Evolutionary conservation across 2,888 invertebrate species (phyloP), one percentile per base, ranked within the genome.

Genomic region (Xanthia icteritia): DNA sequence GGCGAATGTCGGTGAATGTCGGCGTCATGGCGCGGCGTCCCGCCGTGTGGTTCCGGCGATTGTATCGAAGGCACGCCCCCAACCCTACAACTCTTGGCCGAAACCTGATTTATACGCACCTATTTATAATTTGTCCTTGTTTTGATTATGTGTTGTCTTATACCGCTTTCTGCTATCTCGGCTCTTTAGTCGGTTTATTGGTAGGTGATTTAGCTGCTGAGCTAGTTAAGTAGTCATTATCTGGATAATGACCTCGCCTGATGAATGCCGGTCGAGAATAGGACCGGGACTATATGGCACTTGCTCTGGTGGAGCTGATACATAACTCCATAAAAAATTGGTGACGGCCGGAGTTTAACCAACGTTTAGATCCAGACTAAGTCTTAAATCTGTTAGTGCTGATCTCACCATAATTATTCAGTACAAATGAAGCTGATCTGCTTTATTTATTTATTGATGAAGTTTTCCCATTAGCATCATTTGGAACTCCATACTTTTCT

Each of bases 1-100:
- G 76, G 86, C 81, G 79, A 76, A 82, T 83, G 86, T 81, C 83
- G 71, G 81, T 80, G 88, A 75, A 74, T 81, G 81, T 80, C 81
- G 86, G 80, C 88, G 87, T 87, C 89, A 85, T 82, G 85, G 82
- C 79, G 89, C 91, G 81, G 81, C 78, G 89, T 92, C 95, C 94
- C 93, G 94, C 89, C 81, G 94, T 87, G 94, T 88, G 91, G 94
- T 95, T 95, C 95, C 95, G 95, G 94, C 88, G 94, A 95, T 95
- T 95, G 95, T 95, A 89, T 90, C 88, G 83, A 69, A 66, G 82
- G 82, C 88, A 92, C 94, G 92, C 94, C 94, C 92, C 90, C 83
- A 86, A 87, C 88, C 87, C 89, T 88, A 88, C 83, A 60, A 76
- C 77, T 87, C 86, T 84, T 74, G 70, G 76, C 87, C 87, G 80